Percentiles rank a stretch among this genome's conserved stretches.
Conservation (phyloP, 37 sponge, comb jelly and placozoan species). For the Geodia barretti region DNA sequence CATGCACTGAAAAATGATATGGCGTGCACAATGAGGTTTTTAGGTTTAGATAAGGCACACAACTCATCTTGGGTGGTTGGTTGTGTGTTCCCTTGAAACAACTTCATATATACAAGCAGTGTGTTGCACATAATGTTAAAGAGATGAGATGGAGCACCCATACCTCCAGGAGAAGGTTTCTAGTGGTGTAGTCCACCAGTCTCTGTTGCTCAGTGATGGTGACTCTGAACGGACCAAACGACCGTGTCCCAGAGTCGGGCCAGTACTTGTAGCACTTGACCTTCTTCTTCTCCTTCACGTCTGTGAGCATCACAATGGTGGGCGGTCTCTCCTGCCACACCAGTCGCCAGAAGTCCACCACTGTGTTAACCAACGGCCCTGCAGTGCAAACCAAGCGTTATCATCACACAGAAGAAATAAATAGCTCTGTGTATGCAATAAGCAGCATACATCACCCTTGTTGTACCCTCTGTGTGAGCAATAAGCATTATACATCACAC, state of each 20-base stretch:
- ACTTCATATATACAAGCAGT: no score
- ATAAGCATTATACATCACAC: background rate
- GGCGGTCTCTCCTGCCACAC: slow-evolving; percentile 70
- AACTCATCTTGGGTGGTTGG: no score
- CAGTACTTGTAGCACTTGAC: slow-evolving; percentile 79
- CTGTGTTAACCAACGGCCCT: slow-evolving; percentile 59
- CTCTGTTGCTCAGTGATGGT: slow-evolving; percentile 33
- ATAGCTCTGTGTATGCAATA: no score
- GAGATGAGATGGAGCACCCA: background rate
- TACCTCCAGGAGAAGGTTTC: slow-evolving; percentile 27
- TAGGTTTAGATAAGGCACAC: no score
- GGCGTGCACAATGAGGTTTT: no score
- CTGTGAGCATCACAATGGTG: slow-evolving; percentile 69
- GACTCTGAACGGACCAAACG: slow-evolving; percentile 58
- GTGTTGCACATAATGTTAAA: no score
- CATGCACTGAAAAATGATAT: no score
- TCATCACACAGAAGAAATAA: no score
- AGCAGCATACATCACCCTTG: no score
- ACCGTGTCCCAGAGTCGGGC: slow-evolving; percentile 32
- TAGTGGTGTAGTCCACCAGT: slow-evolving; percentile 50
- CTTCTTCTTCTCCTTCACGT: slow-evolving; percentile 53
- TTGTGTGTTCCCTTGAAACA: no score
- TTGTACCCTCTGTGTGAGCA: no score
- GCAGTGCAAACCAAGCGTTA: no score
- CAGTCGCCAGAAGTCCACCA: slow-evolving; percentile 73